Evolutionary conservation across 2,113 vertebrate species (phyloP).

Genomic region (Eurystomus gularis): DNA sequence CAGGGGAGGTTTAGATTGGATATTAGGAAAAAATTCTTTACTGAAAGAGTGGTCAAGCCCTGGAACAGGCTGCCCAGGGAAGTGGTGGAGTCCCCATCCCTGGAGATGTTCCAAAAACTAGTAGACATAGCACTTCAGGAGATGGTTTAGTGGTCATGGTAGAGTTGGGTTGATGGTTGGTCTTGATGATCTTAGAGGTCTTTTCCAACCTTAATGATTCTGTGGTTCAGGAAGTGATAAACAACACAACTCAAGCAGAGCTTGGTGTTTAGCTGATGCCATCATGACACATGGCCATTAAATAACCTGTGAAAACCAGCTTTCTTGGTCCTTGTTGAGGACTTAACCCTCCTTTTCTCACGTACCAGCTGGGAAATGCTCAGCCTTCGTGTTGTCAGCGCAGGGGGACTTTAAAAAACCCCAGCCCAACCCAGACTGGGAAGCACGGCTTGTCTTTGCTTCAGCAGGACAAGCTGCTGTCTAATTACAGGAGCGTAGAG

Average conservation of each 20-base stretch:
- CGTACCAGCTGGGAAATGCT: neutral
- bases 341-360: neutral
- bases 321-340: neutral
- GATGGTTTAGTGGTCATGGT: too few species aligned
- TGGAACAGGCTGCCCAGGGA: too few species aligned
- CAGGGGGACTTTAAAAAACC: neutral
- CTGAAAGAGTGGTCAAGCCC: too few species aligned
- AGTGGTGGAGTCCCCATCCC: too few species aligned
- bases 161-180: too few species aligned
- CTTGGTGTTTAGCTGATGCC: neutral
- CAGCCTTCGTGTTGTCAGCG: neutral
- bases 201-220: too few species aligned
- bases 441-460: neutral
- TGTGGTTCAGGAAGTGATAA: neutral
- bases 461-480: neutral
- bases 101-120: too few species aligned
- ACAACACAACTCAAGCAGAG: neutral
- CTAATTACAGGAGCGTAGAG: neutral
- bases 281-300: fast-evolving
- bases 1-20: too few species aligned
- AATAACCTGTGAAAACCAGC: fast-evolving
- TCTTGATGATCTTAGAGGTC: too few species aligned
- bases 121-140: too few species aligned
- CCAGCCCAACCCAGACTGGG: neutral
- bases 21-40: too few species aligned